These are phyloP conservation scores for Leptinotarsa haldemani DNA, from an alignment of 2,888 invertebrate species.

Conservation along the genomic window DNA sequence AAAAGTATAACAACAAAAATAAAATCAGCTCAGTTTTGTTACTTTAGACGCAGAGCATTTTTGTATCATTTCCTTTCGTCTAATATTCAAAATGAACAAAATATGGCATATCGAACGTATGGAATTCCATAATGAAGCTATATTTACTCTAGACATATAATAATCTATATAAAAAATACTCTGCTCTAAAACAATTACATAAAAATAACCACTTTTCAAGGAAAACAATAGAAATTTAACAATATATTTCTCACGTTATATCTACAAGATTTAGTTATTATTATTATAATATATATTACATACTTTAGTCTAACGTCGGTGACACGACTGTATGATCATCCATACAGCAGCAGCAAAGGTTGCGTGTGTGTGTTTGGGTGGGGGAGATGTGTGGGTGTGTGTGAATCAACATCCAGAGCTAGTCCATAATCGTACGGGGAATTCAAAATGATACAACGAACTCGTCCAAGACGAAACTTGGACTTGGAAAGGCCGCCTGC, in stretches of 20 bases:
- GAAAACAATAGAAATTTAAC: slow-evolving; percentile 63
- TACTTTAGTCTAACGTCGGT: slow-evolving; percentile 61
- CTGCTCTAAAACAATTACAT: slow-evolving; percentile 50
- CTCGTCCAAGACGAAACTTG: background rate
- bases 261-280: slow-evolving; percentile 63
- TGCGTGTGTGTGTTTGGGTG: slow-evolving; percentile 34
- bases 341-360: slow-evolving; percentile 53
- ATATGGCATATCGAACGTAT: slow-evolving; percentile 42
- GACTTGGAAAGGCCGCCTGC: slow-evolving; percentile 3
- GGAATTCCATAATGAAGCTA: slow-evolving; percentile 33
- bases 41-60: slow-evolving; percentile 53
- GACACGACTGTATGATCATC: slow-evolving; percentile 52
- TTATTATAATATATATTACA: slow-evolving; percentile 57
- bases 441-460: slow-evolving; percentile 39
- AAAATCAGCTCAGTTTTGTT: slow-evolving; percentile 52
- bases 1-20: slow-evolving; percentile 53
- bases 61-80: slow-evolving; percentile 29
- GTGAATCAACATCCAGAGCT: slow-evolving; percentile 46
- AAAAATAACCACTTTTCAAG: slow-evolving; percentile 50
- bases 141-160: slow-evolving; percentile 39
- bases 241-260: slow-evolving; percentile 63
- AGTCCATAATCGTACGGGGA: slow-evolving; percentile 44
- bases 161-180: slow-evolving; percentile 46
- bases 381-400: background rate
- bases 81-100: slow-evolving; percentile 43